phyloP scores from a whole-genome alignment of 2,113 vertebrate species.

The Sander lucioperca region DNA sequence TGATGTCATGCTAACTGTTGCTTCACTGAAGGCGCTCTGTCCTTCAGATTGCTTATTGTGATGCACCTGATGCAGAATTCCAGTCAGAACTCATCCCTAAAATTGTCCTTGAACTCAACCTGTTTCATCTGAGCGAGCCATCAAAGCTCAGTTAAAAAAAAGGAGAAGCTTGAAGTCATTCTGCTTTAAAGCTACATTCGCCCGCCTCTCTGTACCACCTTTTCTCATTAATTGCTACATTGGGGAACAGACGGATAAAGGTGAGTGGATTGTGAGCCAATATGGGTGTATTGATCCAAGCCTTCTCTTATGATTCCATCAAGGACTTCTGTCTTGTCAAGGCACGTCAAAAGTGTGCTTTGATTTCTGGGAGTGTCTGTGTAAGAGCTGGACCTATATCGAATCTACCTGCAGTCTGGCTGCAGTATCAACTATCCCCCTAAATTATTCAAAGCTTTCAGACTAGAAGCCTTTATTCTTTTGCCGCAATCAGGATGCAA shows the following conservation, averaged over 20 bases:
- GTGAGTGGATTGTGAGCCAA: conserved; percentile 19
- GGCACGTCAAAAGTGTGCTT: conserved; percentile 57
- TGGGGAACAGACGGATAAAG: neutral
- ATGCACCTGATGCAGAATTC: conserved; percentile 11
- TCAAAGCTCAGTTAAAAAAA: conserved; percentile 28
- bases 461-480: conserved; percentile 25
- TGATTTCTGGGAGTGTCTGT: conserved; percentile 53
- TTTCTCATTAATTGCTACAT: conserved; percentile 20
- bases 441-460: conserved; percentile 66
- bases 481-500: conserved; percentile 7
- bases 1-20: conserved; percentile 42
- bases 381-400: conserved; percentile 48
- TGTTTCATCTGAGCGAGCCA: conserved; percentile 14
- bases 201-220: neutral
- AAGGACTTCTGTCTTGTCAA: conserved; percentile 50
- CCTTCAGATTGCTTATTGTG: conserved; percentile 43
- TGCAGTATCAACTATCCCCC: conserved; percentile 31
- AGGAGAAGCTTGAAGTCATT: conserved; percentile 11
- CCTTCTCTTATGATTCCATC: conserved; percentile 45
- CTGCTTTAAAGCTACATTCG: conserved; percentile 17
- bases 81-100: conserved; percentile 2
- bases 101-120: neutral
- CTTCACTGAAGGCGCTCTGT: conserved; percentile 1
- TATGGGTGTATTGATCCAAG: conserved; percentile 39
- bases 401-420: conserved; percentile 47